Evolutionary conservation across 2,797 vertebrate species (phyloP).

Genomic region (Acipenser transmontanus): DNA sequence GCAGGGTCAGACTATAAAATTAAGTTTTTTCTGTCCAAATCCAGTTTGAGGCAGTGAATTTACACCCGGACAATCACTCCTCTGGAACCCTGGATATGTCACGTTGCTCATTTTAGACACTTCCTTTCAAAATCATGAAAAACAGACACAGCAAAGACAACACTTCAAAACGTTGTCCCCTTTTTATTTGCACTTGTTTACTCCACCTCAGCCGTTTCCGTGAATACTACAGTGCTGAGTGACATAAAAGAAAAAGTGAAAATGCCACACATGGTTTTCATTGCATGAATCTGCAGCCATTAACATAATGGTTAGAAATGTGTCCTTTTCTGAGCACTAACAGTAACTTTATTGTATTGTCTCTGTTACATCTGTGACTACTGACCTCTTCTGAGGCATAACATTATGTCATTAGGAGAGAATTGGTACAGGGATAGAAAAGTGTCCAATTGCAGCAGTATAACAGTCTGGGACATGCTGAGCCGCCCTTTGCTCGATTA

Average conservation of each 20-base stretch:
- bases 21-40: too few relatives aligned
- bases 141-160: constrained; percentile 44
- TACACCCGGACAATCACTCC: too few relatives aligned
- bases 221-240: constrained; percentile 18
- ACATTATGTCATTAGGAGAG: neutral
- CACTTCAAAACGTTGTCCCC: constrained; percentile 32
- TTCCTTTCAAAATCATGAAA: constrained; percentile 57
- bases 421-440: neutral
- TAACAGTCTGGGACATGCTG: too few relatives aligned
- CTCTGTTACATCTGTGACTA: neutral
- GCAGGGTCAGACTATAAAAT: too few relatives aligned
- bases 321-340: neutral
- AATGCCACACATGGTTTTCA: too few relatives aligned
- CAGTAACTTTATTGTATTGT: neutral
- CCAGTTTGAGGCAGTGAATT: too few relatives aligned
- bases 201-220: constrained; percentile 34
- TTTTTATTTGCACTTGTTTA: constrained; percentile 29
- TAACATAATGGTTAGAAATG: neutral
- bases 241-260: constrained; percentile 13
- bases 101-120: constrained; percentile 35
- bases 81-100: neutral
- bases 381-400: neutral
- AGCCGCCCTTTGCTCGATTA: too few relatives aligned
- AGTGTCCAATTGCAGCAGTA: too few relatives aligned
- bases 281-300: neutral